These are phyloP conservation scores for Bimastos eiseni DNA, from an alignment of 2,888 invertebrate genomes.

Conservation along the genomic window DNA sequence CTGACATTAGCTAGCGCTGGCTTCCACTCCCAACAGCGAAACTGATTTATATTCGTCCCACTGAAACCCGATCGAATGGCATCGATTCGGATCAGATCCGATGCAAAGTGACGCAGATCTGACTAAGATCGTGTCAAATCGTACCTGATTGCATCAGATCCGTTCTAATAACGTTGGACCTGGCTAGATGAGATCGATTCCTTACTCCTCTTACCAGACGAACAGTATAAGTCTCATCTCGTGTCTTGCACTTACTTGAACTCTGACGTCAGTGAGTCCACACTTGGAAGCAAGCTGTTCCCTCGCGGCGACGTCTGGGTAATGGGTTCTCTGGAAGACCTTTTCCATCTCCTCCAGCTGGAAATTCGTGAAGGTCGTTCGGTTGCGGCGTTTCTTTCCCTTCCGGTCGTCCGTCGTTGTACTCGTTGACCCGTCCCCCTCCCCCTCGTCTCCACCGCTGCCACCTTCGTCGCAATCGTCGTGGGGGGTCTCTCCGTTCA, in stretches of 20 bases:
- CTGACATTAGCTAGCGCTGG: too few relatives aligned
- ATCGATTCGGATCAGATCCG: too few relatives aligned
- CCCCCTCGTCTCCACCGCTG: conserved; percentile 29
- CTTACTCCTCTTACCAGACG: too few relatives aligned
- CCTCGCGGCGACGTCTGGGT: conserved; percentile 62
- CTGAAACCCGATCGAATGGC: too few relatives aligned
- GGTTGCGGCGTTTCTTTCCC: conserved; percentile 60
- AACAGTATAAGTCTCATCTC: neutral
- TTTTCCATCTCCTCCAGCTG: conserved; percentile 63
- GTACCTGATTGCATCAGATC: neutral
- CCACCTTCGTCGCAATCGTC: conserved; percentile 15
- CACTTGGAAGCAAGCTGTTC: conserved; percentile 61
- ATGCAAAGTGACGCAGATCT: too few relatives aligned
- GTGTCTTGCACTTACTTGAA: conserved; percentile 53
- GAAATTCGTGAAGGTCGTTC: conserved; percentile 62
- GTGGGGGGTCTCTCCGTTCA: neutral
- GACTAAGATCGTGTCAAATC: neutral
- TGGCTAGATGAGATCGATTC: neutral
- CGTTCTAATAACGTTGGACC: neutral
- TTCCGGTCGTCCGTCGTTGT: conserved; percentile 42
- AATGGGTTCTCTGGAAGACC: conserved; percentile 62
- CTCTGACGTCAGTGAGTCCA: conserved; percentile 61
- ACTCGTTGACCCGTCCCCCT: conserved; percentile 25
- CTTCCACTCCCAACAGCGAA: too few relatives aligned
- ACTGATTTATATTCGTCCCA: too few relatives aligned